These are phyloP conservation scores for Pseudomyrmex cubaensis DNA, from an alignment of 1,140 invertebrate species.

Conservation along the genomic window DNA sequence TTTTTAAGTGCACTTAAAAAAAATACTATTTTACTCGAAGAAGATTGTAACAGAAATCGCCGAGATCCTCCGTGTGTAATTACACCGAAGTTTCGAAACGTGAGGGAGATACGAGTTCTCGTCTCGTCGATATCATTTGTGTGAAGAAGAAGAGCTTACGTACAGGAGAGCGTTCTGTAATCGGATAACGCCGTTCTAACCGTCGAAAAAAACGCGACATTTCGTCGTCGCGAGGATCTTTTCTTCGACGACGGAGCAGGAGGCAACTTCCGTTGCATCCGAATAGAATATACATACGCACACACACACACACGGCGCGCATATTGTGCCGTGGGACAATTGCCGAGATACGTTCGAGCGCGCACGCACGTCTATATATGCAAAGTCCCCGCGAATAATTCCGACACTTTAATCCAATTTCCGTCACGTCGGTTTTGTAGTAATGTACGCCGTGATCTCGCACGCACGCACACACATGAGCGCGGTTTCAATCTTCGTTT, in stretches of 20 bases:
- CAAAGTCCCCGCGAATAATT: constrained; percentile 74
- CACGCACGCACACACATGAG: constrained; percentile 61
- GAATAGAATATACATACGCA: neutral
- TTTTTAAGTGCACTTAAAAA: too few species aligned
- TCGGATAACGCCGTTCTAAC: constrained; percentile 68
- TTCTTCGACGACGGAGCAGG: constrained; percentile 39
- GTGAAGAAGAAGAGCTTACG: neutral
- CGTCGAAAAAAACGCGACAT: constrained; percentile 57
- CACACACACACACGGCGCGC: too few species aligned
- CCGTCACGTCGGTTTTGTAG: constrained; percentile 51
- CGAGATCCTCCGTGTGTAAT: too few species aligned
- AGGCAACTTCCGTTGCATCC: constrained; percentile 58
- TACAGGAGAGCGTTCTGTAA: constrained; percentile 58
- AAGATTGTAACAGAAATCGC: too few species aligned
- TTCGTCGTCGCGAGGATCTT: constrained; percentile 60
- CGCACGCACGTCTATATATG: constrained; percentile 57
- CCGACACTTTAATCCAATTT: constrained; percentile 73
- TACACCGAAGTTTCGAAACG: neutral
- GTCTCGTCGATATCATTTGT: neutral
- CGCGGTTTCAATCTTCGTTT: constrained; percentile 19
- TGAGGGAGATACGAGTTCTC: constrained; percentile 1
- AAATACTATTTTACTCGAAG: too few species aligned
- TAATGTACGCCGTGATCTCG: constrained; percentile 71
- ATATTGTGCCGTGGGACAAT: constrained; percentile 59
- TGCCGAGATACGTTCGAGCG: neutral